Percentiles rank a stretch among this genome's conserved stretches.
phyloP scores from a whole-genome alignment of 2,888 invertebrate species.

The Melinopterus prodromus region DNA sequence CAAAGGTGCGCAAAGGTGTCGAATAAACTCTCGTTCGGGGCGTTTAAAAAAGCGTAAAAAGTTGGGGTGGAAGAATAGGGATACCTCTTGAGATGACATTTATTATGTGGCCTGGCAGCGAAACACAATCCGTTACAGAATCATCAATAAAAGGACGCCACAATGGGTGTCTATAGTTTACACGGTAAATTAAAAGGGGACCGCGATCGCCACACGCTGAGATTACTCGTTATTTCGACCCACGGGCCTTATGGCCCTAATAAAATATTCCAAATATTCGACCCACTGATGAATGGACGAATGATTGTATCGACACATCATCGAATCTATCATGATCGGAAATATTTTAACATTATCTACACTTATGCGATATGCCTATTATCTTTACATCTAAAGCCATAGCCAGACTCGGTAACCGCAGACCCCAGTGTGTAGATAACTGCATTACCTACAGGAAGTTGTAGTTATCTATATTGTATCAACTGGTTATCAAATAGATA shows the following conservation, averaged over 20 bases:
- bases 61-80: slow-evolving; percentile 9
- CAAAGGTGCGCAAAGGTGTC: background rate
- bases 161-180: slow-evolving; percentile 55
- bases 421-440: no score
- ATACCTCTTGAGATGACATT: slow-evolving; percentile 16
- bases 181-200: slow-evolving; percentile 52
- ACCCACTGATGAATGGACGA: slow-evolving; percentile 7
- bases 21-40: background rate
- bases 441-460: no score
- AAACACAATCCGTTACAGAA: slow-evolving; percentile 52
- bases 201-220: slow-evolving; percentile 45
- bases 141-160: slow-evolving; percentile 40
- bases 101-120: slow-evolving; percentile 34
- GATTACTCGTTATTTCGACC: slow-evolving; percentile 43
- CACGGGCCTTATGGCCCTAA: slow-evolving; percentile 33
- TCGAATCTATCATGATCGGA: no score
- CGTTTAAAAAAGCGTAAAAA: background rate
- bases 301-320: background rate
- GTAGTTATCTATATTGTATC: no score
- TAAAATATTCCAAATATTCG: slow-evolving; percentile 39
- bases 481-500: no score
- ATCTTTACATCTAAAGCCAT: no score
- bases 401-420: no score
- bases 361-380: background rate
- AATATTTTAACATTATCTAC: background rate